Conservation (phyloP, 1,140 invertebrate genomes). For the Zaprionus africanus region DNA sequence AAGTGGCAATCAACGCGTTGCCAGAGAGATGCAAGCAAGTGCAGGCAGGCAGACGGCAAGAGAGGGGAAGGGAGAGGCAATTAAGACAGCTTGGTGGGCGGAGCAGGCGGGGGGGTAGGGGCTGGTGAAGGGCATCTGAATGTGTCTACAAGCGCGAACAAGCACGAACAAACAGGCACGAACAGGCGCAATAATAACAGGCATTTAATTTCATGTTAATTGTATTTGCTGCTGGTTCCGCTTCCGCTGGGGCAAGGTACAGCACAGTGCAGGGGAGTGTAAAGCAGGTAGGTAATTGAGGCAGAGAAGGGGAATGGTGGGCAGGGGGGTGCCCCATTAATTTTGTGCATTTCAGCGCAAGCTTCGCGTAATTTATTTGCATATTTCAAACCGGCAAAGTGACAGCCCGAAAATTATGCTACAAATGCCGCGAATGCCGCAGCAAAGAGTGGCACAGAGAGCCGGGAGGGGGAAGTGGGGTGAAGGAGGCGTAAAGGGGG, state of each 20-base stretch:
- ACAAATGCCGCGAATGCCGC: conserved; percentile 68
- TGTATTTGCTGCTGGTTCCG: conserved; percentile 47
- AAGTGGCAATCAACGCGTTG: conserved; percentile 18
- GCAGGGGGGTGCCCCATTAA: conserved; percentile 43
- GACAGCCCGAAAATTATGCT: conserved; percentile 76
- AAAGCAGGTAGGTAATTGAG: neutral
- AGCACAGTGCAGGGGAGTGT: too few species aligned
- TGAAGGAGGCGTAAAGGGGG: neutral
- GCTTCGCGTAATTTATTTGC: conserved; percentile 70
- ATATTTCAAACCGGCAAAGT: conserved; percentile 56
- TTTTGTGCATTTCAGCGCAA: conserved; percentile 48
- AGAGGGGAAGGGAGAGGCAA: neutral
- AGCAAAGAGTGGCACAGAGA: neutral
- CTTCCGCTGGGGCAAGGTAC: neutral
- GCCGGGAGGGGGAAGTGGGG: neutral
- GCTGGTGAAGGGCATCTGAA: neutral
- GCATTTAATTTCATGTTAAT: conserved; percentile 79
- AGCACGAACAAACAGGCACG: conserved; percentile 32
- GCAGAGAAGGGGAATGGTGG: neutral
- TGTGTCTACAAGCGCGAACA: conserved; percentile 9
- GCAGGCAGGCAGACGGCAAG: neutral
- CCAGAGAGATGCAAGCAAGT: neutral
- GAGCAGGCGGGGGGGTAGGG: neutral
- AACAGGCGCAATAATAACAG: conserved; percentile 58
- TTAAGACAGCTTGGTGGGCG: neutral